Evolutionary conservation across 1,140 invertebrate genomes (phyloP).

Genomic region (Macrobrachium nipponense): DNA sequence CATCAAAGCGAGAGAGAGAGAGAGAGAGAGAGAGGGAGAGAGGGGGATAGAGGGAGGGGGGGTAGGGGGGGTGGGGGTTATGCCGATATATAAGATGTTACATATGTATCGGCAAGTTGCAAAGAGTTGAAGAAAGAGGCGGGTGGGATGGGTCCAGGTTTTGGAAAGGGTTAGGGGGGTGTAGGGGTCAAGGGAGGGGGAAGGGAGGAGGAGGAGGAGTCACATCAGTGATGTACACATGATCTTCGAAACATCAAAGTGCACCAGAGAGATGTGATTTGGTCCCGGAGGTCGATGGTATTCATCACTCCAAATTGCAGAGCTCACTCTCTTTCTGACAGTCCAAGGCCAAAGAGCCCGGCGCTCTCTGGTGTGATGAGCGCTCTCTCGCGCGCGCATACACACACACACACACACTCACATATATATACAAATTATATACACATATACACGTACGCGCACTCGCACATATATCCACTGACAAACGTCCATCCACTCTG

Average conservation of each 20-base stretch:
- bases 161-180: not conserved
- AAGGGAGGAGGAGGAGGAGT: not conserved
- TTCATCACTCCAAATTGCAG: constrained; percentile 58
- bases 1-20: not conserved
- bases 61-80: not conserved
- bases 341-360: constrained; percentile 16
- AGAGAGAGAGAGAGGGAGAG: not conserved
- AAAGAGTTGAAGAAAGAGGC: not conserved
- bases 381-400: no score
- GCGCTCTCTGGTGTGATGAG: no score
- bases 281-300: constrained; percentile 12
- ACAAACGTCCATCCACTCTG: no score
- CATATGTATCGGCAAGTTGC: not conserved
- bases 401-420: no score
- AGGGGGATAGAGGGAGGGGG: not conserved
- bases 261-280: constrained; percentile 42
- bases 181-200: not conserved
- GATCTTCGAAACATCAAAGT: constrained; percentile 22
- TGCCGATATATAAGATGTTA: no score
- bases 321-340: constrained; percentile 42
- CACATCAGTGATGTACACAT: constrained; percentile 10
- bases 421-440: no score
- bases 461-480: no score
- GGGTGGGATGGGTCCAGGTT: not conserved
- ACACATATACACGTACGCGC: no score